Evolutionary conservation across 2,797 vertebrate genomes (phyloP).

Genomic region (Nyctalus aviator): DNA sequence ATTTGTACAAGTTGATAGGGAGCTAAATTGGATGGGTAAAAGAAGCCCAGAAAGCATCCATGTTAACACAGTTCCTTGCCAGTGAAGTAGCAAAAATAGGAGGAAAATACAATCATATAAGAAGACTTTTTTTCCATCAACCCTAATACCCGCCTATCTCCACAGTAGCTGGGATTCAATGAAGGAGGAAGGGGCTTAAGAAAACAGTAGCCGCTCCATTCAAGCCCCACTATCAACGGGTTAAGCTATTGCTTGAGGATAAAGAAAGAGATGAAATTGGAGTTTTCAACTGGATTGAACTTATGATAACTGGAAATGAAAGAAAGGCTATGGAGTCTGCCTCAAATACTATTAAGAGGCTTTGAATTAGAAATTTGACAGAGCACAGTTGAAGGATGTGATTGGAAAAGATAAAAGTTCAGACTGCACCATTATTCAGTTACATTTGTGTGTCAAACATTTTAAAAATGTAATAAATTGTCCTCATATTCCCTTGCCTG

Average conservation of each 20-base stretch:
- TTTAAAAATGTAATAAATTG: conserved; percentile 61
- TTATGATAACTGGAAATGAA: conserved; percentile 52
- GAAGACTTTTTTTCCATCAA: background rate
- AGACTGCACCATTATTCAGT: conserved; percentile 49
- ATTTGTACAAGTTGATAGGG: background rate
- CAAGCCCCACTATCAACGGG: background rate
- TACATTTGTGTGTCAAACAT: conserved; percentile 57
- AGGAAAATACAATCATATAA: background rate
- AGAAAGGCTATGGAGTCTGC: background rate
- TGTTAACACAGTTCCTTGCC: background rate
- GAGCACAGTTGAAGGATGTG: background rate
- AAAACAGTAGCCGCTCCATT: background rate
- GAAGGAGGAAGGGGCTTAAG: fast-evolving
- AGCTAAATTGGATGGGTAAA: background rate
- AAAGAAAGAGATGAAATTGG: background rate
- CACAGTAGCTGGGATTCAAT: background rate
- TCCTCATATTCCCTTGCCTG: background rate
- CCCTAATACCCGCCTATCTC: background rate
- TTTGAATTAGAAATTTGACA: conserved; percentile 60
- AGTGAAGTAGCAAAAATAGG: no score
- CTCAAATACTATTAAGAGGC: conserved; percentile 4
- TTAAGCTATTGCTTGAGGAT: background rate
- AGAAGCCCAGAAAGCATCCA: background rate
- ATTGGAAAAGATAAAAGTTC: conserved; percentile 66
- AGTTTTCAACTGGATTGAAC: conserved; percentile 30